Evolutionary conservation across 2,888 invertebrate genomes (phyloP).

Genomic region (Ypsolopha scabrella): DNA sequence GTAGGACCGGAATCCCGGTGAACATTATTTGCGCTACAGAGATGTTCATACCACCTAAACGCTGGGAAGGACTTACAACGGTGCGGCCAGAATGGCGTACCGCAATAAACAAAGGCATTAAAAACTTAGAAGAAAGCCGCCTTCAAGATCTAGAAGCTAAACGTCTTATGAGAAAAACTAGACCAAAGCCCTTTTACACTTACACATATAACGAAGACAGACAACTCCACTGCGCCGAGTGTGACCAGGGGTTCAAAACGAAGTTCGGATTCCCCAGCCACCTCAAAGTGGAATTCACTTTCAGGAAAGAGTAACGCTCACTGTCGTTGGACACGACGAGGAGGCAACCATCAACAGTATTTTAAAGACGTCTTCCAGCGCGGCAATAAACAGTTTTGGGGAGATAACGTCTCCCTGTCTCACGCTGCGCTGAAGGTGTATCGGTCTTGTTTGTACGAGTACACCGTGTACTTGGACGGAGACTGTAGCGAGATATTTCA

Average conservation of each 20-base stretch:
- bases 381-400: too few relatives aligned
- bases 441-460: too few relatives aligned
- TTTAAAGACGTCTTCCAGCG: too few relatives aligned
- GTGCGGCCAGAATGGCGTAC: neutral
- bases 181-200: neutral
- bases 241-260: neutral
- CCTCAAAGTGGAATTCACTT: neutral
- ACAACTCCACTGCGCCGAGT: neutral
- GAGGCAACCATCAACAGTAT: too few relatives aligned
- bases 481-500: too few relatives aligned
- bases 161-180: neutral
- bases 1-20: constrained; percentile 9
- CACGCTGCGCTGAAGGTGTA: too few relatives aligned
- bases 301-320: neutral
- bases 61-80: too few relatives aligned
- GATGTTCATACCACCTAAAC: too few relatives aligned
- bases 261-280: neutral
- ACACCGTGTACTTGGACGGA: too few relatives aligned
- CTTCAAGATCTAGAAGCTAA: neutral
- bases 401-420: too few relatives aligned
- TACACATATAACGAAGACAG: neutral
- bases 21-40: too few relatives aligned
- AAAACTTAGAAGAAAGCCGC: neutral
- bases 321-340: neutral
- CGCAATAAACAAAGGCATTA: neutral